Conservation (phyloP, 2,113 vertebrate species). For the Myotis davidii region DNA sequence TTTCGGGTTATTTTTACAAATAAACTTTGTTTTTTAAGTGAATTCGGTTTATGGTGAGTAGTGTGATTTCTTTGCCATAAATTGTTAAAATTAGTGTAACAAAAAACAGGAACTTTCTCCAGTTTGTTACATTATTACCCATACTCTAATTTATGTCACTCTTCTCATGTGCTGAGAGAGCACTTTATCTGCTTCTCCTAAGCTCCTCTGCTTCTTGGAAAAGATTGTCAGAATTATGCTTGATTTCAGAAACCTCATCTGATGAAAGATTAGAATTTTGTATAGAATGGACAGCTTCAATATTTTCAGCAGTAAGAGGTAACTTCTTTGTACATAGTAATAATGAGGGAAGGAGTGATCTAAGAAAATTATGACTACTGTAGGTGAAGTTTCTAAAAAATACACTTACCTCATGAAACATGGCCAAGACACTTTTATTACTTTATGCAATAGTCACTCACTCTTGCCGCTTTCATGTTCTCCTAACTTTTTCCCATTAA, state of each 20-base stretch:
- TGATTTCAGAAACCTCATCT: not conserved
- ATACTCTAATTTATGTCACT: conserved; percentile 66
- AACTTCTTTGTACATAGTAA: conserved; percentile 25
- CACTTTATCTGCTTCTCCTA: conserved; percentile 33
- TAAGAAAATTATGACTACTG: conserved; percentile 1
- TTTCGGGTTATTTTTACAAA: conserved; percentile 75
- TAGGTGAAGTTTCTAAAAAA: conserved; percentile 10
- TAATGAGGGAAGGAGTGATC: not conserved
- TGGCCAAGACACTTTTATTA: not conserved
- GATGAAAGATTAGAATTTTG: not conserved
- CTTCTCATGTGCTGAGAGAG: not conserved
- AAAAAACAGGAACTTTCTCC: conserved; percentile 65
- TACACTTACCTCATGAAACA: not conserved
- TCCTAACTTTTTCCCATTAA: conserved; percentile 20
- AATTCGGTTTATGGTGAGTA: conserved; percentile 62
- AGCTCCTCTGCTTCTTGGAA: not conserved
- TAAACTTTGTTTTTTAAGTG: conserved; percentile 74
- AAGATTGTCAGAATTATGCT: conserved; percentile 18
- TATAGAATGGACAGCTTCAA: not conserved
- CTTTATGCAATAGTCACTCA: not conserved
- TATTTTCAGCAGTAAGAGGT: conserved; percentile 14
- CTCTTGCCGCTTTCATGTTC: not conserved
- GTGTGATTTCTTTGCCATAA: conserved; percentile 75
- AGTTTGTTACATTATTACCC: conserved; percentile 72
- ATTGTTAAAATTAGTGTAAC: conserved; percentile 73